Evolutionary conservation across 2,797 vertebrate genomes (phyloP).

Genomic region (Diplodus puntazzo): DNA sequence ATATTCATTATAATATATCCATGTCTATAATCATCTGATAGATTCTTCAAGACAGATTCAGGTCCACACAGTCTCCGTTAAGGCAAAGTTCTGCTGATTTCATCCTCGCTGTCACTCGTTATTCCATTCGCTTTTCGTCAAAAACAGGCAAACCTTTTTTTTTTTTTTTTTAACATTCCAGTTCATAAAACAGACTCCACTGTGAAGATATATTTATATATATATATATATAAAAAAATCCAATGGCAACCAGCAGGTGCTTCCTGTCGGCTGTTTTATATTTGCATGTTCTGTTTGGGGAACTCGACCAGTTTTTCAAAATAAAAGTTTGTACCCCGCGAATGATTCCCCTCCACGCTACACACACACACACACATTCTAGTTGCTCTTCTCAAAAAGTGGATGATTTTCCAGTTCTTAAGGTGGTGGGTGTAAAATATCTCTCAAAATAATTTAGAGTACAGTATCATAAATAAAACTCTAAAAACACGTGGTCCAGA

Average conservation of each 20-base stretch:
- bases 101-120: conserved; percentile 81
- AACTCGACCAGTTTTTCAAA: conserved; percentile 54
- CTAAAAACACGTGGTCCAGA: conserved; percentile 80
- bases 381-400: conserved; percentile 81
- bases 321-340: conserved; percentile 36
- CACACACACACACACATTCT: conserved; percentile 77
- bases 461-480: conserved; percentile 90
- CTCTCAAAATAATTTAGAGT: conserved; percentile 97
- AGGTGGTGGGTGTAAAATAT: conserved; percentile 91
- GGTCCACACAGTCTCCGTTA: conserved; percentile 94
- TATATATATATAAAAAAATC: conserved; percentile 73
- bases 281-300: conserved; percentile 62
- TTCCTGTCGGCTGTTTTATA: conserved; percentile 61
- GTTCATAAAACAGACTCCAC: conserved; percentile 83
- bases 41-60: conserved; percentile 89
- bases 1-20: conserved; percentile 81
- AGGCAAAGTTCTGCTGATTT: conserved; percentile 95
- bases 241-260: conserved; percentile 80
- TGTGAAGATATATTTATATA: conserved; percentile 67
- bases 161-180: conserved; percentile 63
- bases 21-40: conserved; percentile 77
- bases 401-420: conserved; percentile 89
- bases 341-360: conserved; percentile 58
- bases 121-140: conserved; percentile 81
- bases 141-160: conserved; percentile 88